Conservation (phyloP, 1,140 invertebrate genomes). For the Drosophila guanche region DNA sequence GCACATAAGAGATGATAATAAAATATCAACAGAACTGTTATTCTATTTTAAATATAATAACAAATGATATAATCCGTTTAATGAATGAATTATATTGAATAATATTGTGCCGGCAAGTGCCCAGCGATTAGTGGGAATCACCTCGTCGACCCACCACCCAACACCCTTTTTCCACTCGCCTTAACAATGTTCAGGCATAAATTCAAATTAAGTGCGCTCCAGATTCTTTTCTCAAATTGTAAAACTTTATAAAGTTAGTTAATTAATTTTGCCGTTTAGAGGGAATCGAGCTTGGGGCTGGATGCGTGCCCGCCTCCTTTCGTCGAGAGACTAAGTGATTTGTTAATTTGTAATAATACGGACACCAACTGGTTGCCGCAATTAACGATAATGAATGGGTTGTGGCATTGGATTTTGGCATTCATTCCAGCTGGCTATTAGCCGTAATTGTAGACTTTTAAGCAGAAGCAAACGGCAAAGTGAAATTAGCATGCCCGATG, state of each 20-base stretch:
- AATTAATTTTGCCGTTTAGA: constrained; percentile 71
- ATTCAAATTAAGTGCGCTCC: constrained; percentile 53
- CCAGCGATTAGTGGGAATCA: not conserved
- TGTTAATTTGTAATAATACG: constrained; percentile 77
- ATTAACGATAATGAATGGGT: constrained; percentile 72
- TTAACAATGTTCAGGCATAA: constrained; percentile 24
- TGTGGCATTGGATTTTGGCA: constrained; percentile 47
- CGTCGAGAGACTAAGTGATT: constrained; percentile 57
- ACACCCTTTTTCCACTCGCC: too few species aligned
- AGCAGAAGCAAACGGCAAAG: constrained; percentile 49
- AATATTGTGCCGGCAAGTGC: not conserved
- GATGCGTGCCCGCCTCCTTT: constrained; percentile 1
- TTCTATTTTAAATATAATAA: too few species aligned
- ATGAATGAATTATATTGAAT: not conserved
- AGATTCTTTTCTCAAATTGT: constrained; percentile 62
- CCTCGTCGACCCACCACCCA: not conserved
- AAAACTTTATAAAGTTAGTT: constrained; percentile 73
- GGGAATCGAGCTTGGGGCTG: constrained; percentile 14
- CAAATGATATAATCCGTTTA: too few species aligned
- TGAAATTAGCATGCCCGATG: constrained; percentile 77
- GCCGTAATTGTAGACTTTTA: constrained; percentile 76
- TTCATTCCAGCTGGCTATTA: constrained; percentile 58
- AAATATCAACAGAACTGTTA: too few species aligned
- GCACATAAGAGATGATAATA: too few species aligned
- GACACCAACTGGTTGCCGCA: constrained; percentile 55